These are phyloP conservation scores for Ptyas mucosa DNA, from an alignment of 2,113 vertebrate genomes.

Conservation along the genomic window DNA sequence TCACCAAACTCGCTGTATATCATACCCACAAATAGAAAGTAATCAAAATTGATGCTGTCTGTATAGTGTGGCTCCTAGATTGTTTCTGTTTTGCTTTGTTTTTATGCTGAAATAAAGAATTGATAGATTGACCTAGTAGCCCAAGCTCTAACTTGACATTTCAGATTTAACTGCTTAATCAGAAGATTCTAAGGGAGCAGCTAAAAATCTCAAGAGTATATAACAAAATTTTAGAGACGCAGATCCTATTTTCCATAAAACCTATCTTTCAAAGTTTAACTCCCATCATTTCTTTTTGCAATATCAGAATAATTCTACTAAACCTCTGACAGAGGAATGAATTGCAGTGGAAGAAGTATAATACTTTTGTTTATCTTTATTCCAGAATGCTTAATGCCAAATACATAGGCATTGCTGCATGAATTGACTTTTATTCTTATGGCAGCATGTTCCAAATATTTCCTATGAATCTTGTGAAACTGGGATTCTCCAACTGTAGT, in stretches of 20 bases:
- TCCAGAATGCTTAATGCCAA: background rate
- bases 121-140: background rate
- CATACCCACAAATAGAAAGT: background rate
- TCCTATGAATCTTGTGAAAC: background rate
- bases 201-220: background rate
- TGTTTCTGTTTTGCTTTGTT: background rate
- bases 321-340: background rate
- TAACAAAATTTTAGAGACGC: background rate
- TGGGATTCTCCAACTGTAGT: background rate
- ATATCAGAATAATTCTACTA: no score
- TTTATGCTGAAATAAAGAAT: background rate
- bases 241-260: background rate
- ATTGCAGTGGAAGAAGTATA: background rate
- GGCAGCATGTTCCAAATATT: background rate
- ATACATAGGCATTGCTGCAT: background rate
- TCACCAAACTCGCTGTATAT: background rate
- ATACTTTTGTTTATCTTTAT: background rate
- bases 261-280: background rate
- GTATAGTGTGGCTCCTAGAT: background rate
- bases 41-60: background rate
- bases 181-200: background rate
- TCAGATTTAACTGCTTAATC: background rate
- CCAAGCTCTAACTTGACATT: background rate
- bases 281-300: background rate
- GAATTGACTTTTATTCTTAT: background rate